phyloP scores from a whole-genome alignment of 92 coral and sea anemone species.

The Diadumene lineata region DNA sequence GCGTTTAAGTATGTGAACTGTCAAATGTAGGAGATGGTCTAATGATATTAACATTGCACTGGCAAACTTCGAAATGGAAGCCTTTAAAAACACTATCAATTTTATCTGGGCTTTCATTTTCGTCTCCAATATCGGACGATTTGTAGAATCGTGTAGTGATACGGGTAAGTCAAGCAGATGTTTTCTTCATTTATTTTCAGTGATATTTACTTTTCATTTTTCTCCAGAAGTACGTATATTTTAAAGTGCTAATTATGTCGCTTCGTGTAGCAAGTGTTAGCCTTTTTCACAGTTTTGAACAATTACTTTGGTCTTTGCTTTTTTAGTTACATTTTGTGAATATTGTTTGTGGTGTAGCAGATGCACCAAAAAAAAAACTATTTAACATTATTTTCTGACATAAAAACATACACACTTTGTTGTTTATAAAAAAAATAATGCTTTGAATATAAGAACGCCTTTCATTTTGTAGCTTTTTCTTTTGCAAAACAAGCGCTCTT shows the following conservation, averaged over 20 bases:
- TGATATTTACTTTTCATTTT: constrained; percentile 12
- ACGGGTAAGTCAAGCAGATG: constrained; percentile 20
- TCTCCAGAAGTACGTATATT: not conserved
- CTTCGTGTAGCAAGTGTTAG: not conserved
- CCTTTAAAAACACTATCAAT: too few relatives aligned
- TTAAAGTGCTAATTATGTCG: not conserved
- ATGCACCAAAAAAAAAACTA: too few relatives aligned
- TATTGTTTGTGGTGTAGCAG: too few relatives aligned
- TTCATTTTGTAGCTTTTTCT: too few relatives aligned
- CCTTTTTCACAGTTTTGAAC: not conserved
- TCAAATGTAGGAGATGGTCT: not conserved
- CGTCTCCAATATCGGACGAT: not conserved
- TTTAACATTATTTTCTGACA: too few relatives aligned
- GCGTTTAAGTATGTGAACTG: not conserved
- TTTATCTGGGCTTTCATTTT: not conserved
- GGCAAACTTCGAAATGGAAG: too few relatives aligned
- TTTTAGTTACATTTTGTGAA: too few relatives aligned
- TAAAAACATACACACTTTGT: not conserved
- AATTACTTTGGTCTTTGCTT: too few relatives aligned
- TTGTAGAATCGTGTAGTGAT: not conserved
- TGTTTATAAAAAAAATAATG: not conserved
- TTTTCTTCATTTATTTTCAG: not conserved
- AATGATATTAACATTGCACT: not conserved
- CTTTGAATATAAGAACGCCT: not conserved
- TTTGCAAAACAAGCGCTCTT: too few relatives aligned